Evolutionary conservation across 2,888 invertebrate genomes (phyloP).

Genomic region (Charanyca ferruginea): DNA sequence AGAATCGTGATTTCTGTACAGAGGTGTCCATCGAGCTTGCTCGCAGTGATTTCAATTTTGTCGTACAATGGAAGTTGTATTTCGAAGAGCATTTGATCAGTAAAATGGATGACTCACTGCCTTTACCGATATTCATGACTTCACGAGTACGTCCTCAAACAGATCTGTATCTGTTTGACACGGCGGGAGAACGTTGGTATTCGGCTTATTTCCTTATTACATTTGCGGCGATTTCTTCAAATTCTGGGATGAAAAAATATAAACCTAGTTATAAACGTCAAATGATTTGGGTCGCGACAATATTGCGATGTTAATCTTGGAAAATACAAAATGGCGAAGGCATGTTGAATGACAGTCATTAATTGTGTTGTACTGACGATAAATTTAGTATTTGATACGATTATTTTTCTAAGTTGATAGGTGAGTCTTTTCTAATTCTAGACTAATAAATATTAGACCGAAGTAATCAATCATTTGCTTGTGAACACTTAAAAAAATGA

Average conservation of each 20-base stretch:
- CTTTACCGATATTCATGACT: constrained; percentile 13
- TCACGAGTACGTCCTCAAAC: neutral
- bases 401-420: constrained; percentile 47
- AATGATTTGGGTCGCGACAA: constrained; percentile 43
- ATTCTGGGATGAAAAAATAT: constrained; percentile 43
- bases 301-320: constrained; percentile 41
- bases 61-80: constrained; percentile 40
- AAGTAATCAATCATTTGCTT: constrained; percentile 22
- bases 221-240: constrained; percentile 31
- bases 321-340: constrained; percentile 43
- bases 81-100: constrained; percentile 31
- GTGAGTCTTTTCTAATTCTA: constrained; percentile 30
- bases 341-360: constrained; percentile 32
- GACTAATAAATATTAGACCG: constrained; percentile 19
- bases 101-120: constrained; percentile 44
- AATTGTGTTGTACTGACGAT: constrained; percentile 31
- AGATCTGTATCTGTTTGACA: constrained; percentile 17
- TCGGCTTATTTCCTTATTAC: constrained; percentile 40
- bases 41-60: constrained; percentile 30
- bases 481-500: neutral
- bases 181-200: constrained; percentile 6
- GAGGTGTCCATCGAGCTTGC: constrained; percentile 29
- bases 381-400: constrained; percentile 35
- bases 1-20: constrained; percentile 15
- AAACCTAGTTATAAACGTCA: constrained; percentile 42